Percentiles rank a stretch among this genome's conserved stretches.
phyloP scores from a whole-genome alignment of 2,888 invertebrate species.

The Homarus gammarus region DNA sequence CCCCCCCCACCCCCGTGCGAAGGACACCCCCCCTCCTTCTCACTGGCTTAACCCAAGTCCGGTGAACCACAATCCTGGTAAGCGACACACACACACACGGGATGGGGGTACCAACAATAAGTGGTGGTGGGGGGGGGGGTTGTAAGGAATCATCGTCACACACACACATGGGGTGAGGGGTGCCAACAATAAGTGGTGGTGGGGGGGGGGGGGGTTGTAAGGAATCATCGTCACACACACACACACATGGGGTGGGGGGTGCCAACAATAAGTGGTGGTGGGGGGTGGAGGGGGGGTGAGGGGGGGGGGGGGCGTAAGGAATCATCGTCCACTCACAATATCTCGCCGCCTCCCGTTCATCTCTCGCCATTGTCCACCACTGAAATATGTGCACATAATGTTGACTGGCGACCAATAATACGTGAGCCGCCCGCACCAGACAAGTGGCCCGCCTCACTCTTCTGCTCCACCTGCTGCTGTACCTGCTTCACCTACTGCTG shows the following conservation, averaged over 20 bases:
- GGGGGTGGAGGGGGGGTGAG: not conserved
- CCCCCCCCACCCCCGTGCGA: too few relatives aligned
- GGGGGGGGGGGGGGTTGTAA: not conserved
- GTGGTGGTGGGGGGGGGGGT: not conserved
- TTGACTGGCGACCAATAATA: conserved; percentile 39
- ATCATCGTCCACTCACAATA: too few relatives aligned
- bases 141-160: not conserved
- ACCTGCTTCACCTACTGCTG: too few relatives aligned
- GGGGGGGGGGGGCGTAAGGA: not conserved
- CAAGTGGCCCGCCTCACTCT: not conserved
- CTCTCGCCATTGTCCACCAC: conserved; percentile 32
- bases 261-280: not conserved
- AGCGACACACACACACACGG: too few relatives aligned
- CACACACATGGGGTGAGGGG: too few relatives aligned
- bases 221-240: not conserved
- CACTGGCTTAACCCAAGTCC: too few relatives aligned
- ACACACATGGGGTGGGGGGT: not conserved
- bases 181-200: too few relatives aligned
- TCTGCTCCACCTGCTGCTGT: too few relatives aligned
- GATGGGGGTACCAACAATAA: too few relatives aligned
- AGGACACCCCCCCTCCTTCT: too few relatives aligned
- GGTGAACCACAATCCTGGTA: too few relatives aligned
- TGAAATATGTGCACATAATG: conserved; percentile 36
- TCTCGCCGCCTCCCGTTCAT: too few relatives aligned
- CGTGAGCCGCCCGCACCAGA: not conserved